Evolutionary conservation across 2,888 invertebrate genomes (phyloP).

Genomic region (Meteorus cinctellus): DNA sequence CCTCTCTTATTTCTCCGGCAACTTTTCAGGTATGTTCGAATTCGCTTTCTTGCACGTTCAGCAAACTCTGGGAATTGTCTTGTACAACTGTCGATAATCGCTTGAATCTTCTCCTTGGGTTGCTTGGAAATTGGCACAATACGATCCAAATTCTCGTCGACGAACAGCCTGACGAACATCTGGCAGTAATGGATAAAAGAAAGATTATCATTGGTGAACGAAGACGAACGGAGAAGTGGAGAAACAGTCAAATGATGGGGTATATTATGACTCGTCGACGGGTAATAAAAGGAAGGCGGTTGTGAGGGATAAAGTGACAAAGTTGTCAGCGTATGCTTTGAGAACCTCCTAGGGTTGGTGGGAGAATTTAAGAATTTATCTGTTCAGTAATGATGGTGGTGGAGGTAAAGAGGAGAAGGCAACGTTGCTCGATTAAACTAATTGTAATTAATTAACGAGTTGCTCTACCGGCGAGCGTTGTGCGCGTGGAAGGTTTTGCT

Average conservation of each 20-base stretch:
- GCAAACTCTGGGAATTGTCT: conserved; percentile 98
- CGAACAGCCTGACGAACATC: conserved; percentile 98
- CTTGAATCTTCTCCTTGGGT: conserved; percentile 98
- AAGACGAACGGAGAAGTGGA: conserved; percentile 25
- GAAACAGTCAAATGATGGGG: conserved; percentile 34
- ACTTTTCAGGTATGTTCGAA: conserved; percentile 95
- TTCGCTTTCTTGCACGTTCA: conserved; percentile 94
- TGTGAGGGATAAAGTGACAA: conserved; percentile 34
- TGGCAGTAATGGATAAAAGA: conserved; percentile 69
- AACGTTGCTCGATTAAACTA: conserved; percentile 67
- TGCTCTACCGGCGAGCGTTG: conserved; percentile 46
- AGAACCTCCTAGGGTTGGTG: conserved; percentile 24
- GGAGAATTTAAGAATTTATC: conserved; percentile 47
- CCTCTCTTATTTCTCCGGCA: conserved; percentile 95
- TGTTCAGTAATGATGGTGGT: conserved; percentile 6
- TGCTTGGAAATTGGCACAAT: conserved; percentile 98
- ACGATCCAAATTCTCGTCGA: conserved; percentile 96
- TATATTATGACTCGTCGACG: conserved; percentile 18
- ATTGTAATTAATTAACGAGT: conserved; percentile 71
- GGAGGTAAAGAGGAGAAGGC: conserved; percentile 18
- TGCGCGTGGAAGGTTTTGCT: not conserved
- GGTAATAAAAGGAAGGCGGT: not conserved
- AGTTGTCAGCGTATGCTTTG: conserved; percentile 8
- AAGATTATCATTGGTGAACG: conserved; percentile 24
- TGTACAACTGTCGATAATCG: conserved; percentile 97